phyloP scores from a whole-genome alignment of 2,797 vertebrate species.

The Loriculus beryllinus region DNA sequence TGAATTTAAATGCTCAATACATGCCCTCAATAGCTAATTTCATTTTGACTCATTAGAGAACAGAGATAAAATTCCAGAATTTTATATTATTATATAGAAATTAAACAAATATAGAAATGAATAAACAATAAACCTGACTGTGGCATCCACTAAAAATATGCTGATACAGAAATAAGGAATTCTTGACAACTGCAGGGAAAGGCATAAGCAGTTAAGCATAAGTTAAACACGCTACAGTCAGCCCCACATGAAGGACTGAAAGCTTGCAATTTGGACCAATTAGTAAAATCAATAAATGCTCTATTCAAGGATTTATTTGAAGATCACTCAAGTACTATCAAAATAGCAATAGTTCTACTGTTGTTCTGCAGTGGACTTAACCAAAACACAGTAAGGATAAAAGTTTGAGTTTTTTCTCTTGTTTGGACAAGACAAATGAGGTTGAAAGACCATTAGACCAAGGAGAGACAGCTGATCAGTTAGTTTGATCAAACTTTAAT shows the following conservation, averaged over 20 bases:
- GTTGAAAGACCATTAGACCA: background rate
- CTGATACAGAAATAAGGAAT: background rate
- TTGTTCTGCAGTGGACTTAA: background rate
- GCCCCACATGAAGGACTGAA: background rate
- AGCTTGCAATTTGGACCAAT: background rate
- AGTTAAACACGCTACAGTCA: background rate
- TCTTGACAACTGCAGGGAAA: background rate
- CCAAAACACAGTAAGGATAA: background rate
- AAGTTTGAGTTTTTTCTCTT: background rate
- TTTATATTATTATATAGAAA: background rate
- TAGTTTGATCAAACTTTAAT: background rate
- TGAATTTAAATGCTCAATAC: background rate
- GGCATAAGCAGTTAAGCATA: background rate
- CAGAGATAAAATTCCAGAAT: background rate
- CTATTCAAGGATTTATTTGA: background rate
- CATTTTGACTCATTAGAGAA: background rate
- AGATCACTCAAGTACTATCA: background rate
- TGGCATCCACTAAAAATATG: background rate
- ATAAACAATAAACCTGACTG: background rate
- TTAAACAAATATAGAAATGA: background rate
- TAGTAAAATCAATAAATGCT: background rate
- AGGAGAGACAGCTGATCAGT: background rate
- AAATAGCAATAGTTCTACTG: background rate
- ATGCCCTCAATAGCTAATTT: background rate
- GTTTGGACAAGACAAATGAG: background rate